phyloP scores from a whole-genome alignment of 2,113 vertebrate genomes.

The Empidonax traillii region DNA sequence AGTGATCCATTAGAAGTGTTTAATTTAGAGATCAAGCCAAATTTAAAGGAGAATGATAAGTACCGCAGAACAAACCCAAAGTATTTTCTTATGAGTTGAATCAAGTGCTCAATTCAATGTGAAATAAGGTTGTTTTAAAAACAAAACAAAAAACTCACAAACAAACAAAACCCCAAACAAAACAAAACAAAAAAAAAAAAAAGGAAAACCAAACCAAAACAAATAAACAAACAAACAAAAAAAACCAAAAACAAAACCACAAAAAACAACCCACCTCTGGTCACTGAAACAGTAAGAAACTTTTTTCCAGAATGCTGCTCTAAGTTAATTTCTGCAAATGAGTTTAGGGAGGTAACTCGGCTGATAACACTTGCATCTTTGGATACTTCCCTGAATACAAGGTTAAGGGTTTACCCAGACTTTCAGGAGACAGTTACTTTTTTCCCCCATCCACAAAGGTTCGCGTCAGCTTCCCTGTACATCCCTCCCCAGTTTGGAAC shows the following conservation, averaged over 20 bases:
- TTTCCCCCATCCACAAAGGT: not conserved
- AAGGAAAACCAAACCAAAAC: not conserved
- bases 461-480: not conserved
- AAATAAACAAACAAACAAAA: not conserved
- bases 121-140: not conserved
- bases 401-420: not conserved
- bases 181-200: not conserved
- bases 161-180: not conserved
- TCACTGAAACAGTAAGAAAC: not conserved
- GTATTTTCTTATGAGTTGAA: not conserved
- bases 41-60: conserved; percentile 28
- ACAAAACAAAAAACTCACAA: not conserved
- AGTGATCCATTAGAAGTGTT: conserved; percentile 22
- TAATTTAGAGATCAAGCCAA: conserved; percentile 33
- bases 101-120: not conserved
- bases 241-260: not conserved
- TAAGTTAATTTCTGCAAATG: not conserved
- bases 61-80: not conserved
- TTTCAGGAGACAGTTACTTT: not conserved
- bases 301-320: not conserved
- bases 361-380: not conserved
- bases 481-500: not conserved
- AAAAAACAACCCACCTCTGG: not conserved
- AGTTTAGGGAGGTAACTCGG: not conserved
- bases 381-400: not conserved